phyloP scores from a whole-genome alignment of 2,797 vertebrate species.

The Adrianichthys oophorus region DNA sequence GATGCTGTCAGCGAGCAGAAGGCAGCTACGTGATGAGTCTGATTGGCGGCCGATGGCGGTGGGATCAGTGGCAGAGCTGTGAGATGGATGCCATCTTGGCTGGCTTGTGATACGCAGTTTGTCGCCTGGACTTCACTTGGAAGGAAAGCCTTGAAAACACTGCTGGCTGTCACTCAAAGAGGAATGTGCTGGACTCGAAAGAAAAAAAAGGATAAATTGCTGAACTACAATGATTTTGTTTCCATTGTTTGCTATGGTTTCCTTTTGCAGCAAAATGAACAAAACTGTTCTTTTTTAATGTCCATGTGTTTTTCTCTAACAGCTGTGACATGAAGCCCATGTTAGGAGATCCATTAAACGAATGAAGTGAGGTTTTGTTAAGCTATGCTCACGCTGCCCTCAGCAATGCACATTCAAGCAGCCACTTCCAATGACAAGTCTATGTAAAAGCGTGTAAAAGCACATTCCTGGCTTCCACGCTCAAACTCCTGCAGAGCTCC shows the following conservation, averaged over 20 bases:
- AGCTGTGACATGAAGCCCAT: no score
- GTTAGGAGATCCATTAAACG: no score
- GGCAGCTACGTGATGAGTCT: constrained; percentile 73
- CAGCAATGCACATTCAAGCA: no score
- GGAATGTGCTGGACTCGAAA: constrained; percentile 56
- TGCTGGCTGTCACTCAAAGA: constrained; percentile 76
- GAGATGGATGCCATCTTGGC: constrained; percentile 77
- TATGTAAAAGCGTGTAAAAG: no score
- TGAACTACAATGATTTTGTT: constrained; percentile 52
- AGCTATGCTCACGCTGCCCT: no score
- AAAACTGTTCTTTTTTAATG: constrained; percentile 2
- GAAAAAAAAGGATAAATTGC: constrained; percentile 21
- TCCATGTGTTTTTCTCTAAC: no score
- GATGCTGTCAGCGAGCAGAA: constrained; percentile 70
- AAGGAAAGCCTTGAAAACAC: constrained; percentile 75
- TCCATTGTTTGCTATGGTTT: constrained; percentile 44
- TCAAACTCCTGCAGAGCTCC: no score
- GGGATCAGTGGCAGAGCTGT: constrained; percentile 74
- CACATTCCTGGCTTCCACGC: no score
- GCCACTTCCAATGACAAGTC: no score
- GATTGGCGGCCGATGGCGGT: constrained; percentile 72
- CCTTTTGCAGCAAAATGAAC: constrained; percentile 31
- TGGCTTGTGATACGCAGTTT: constrained; percentile 77
- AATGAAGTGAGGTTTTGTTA: no score
- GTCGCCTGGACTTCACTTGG: constrained; percentile 66